phyloP scores from a whole-genome alignment of 2,113 vertebrate genomes.

The Amazona vittata region DNA sequence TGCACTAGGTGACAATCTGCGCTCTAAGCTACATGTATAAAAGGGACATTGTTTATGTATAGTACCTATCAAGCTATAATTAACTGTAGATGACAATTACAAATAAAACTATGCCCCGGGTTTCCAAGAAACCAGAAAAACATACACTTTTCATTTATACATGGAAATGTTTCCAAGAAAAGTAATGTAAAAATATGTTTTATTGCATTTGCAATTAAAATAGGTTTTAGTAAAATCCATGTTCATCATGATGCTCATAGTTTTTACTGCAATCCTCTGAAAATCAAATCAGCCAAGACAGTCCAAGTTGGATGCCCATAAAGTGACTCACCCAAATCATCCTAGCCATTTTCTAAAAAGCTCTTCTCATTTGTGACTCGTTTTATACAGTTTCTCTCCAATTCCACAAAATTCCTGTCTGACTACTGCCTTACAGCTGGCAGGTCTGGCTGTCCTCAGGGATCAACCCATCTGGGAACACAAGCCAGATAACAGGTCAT shows the following conservation, averaged over 20 bases:
- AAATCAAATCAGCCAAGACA: constrained; percentile 49
- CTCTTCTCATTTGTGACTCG: neutral
- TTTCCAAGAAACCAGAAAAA: constrained; percentile 81
- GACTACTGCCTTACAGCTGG: neutral
- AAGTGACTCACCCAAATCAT: constrained; percentile 46
- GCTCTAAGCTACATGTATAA: neutral
- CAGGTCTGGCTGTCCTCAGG: neutral
- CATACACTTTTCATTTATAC: constrained; percentile 68
- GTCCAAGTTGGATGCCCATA: constrained; percentile 45
- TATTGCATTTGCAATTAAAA: constrained; percentile 79
- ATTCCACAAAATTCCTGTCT: neutral
- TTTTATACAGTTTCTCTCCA: neutral
- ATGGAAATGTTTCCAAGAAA: constrained; percentile 78
- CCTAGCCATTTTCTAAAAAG: neutral
- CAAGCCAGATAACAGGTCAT: neutral
- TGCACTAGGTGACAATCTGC: neutral
- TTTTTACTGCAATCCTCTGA: constrained; percentile 51
- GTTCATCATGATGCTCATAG: constrained; percentile 55
- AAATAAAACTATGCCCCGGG: constrained; percentile 70
- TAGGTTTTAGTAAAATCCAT: constrained; percentile 72
- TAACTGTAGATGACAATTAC: constrained; percentile 77
- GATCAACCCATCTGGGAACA: neutral
- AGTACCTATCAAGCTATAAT: constrained; percentile 72
- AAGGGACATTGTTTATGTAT: constrained; percentile 61
- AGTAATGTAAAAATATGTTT: constrained; percentile 74